Conservation (phyloP, 2,797 vertebrate species). For the Acridotheres tristis region DNA sequence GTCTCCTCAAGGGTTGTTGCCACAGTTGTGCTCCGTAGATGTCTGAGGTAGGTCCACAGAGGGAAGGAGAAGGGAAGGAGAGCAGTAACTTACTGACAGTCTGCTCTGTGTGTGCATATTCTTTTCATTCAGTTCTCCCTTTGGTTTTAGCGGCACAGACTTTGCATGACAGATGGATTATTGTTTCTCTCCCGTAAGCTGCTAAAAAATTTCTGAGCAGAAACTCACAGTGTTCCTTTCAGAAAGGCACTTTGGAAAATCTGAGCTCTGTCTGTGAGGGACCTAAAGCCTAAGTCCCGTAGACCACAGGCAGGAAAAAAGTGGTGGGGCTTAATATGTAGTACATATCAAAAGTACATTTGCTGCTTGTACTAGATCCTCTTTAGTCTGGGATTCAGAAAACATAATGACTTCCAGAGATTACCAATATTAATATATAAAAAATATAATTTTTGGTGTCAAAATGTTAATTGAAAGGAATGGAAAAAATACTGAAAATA, state of each 20-base stretch:
- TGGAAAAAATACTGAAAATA: not conserved
- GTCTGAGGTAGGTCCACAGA: not conserved
- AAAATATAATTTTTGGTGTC: not conserved
- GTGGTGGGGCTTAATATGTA: fast-evolving
- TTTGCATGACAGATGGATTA: not conserved
- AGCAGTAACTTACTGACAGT: not conserved
- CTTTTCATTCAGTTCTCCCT: not conserved
- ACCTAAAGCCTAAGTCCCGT: fast-evolving
- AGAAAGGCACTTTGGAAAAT: not conserved
- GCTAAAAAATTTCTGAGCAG: not conserved
- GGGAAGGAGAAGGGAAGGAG: not conserved
- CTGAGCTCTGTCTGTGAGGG: not conserved
- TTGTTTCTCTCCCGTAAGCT: not conserved
- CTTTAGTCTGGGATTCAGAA: not conserved
- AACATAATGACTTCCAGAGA: not conserved
- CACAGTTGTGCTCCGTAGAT: not conserved
- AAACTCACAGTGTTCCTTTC: not conserved
- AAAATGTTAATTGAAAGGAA: not conserved
- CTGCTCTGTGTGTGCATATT: not conserved
- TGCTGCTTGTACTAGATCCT: not conserved
- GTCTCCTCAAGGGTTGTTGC: not conserved
- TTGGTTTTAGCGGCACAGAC: not conserved
- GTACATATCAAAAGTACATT: not conserved
- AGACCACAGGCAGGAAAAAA: not conserved
- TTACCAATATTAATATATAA: not conserved